A percentile compares a stretch with the other conserved stretches of the same genome.
phyloP scores from a whole-genome alignment of 2,113 vertebrate species.

The Serinus canaria region DNA sequence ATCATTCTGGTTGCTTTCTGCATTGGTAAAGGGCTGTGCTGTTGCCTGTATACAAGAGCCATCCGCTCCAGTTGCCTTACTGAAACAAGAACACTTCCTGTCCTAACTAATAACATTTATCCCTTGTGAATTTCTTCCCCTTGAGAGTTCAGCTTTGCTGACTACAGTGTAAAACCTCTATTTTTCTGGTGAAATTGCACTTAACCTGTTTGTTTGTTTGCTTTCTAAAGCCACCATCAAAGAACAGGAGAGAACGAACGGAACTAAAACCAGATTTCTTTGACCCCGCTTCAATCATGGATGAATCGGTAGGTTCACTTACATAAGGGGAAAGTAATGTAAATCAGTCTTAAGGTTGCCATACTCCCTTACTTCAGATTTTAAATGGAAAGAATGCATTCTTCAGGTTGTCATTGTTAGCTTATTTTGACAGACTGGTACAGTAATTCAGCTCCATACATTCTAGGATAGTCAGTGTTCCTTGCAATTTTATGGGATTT shows the following conservation, averaged over 20 bases:
- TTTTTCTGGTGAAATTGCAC: background rate
- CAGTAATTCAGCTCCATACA: background rate
- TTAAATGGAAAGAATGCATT: background rate
- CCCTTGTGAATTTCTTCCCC: background rate
- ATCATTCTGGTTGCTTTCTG: background rate
- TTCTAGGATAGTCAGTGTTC: background rate
- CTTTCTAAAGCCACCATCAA: conserved; percentile 89
- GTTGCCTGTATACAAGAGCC: background rate
- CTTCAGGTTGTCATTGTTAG: background rate
- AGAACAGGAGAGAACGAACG: conserved; percentile 96
- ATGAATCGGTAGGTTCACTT: conserved; percentile 91
- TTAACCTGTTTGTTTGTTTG: conserved; percentile 29
- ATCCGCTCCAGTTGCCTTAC: background rate
- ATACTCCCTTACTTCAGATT: background rate
- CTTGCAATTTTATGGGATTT: background rate
- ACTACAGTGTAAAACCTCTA: background rate
- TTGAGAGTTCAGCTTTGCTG: background rate
- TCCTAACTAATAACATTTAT: background rate
- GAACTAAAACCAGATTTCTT: conserved; percentile 99
- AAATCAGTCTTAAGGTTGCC: background rate
- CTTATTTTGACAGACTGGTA: background rate
- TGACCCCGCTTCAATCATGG: conserved; percentile 99
- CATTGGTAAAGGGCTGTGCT: background rate
- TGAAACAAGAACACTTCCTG: background rate
- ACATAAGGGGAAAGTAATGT: background rate